phyloP scores from a whole-genome alignment of 2,113 vertebrate genomes.

The Balaenoptera acutorostrata region DNA sequence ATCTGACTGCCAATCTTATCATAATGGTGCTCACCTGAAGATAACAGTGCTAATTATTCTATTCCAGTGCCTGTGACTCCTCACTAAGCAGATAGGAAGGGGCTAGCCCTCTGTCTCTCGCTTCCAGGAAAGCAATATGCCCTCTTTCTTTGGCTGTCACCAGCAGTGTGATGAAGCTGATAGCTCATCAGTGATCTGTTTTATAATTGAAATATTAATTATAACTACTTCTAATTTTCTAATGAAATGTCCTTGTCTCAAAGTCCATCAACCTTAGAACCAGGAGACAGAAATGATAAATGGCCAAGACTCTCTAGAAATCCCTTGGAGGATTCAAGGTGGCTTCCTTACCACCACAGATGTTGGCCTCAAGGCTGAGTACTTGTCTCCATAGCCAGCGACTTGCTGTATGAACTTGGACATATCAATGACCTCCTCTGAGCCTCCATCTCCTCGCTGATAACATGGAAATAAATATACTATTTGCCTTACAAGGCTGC shows the following conservation, averaged over 20 bases:
- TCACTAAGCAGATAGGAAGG: background rate
- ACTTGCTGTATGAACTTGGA: background rate
- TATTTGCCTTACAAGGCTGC: background rate
- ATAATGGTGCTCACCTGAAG: background rate
- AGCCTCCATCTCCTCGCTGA: background rate
- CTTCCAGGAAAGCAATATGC: background rate
- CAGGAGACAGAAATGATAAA: background rate
- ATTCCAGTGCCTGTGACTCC: rapidly evolving
- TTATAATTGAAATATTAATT: conserved; percentile 39
- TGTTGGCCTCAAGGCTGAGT: background rate
- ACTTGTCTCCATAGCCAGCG: background rate
- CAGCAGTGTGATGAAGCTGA: background rate
- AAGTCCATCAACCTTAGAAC: background rate
- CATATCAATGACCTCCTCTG: background rate
- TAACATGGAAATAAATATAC: background rate
- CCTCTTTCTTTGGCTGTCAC: background rate
- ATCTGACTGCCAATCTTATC: rapidly evolving
- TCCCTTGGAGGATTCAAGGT: background rate
- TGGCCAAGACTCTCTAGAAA: background rate
- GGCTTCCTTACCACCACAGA: background rate
- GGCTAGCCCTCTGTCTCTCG: background rate
- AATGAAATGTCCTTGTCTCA: conserved; percentile 11
- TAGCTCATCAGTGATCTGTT: background rate
- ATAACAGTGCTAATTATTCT: background rate
- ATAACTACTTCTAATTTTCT: conserved; percentile 44